A percentile compares a stretch with the other conserved stretches of the same genome.
Conservation (phyloP, 1,140 invertebrate species). For the Neuroterus valhalla region DNA sequence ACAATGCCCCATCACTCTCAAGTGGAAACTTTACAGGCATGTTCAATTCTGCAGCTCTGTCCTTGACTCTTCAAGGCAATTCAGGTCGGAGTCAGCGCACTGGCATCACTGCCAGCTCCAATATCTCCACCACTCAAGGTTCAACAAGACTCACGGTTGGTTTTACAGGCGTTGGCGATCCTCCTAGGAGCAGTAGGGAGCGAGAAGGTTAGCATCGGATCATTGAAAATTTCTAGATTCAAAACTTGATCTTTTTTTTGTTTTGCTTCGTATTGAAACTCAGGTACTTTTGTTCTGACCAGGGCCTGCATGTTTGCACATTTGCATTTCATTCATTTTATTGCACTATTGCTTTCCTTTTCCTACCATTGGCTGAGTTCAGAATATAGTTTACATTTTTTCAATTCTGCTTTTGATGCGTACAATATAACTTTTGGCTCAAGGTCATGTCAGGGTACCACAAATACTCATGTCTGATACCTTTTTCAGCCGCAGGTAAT, state of each 20-base stretch:
- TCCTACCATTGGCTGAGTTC: not conserved
- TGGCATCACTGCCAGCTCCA: constrained; percentile 67
- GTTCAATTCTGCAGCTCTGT: constrained; percentile 69
- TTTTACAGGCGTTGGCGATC: constrained; percentile 71
- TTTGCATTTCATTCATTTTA: too few species aligned
- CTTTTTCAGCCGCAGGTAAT: too few species aligned
- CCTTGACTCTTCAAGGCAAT: constrained; percentile 68
- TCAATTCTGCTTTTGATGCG: not conserved
- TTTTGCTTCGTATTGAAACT: too few species aligned
- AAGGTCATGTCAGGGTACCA: too few species aligned
- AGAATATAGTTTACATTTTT: not conserved
- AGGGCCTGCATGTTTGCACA: too few species aligned
- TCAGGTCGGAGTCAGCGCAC: constrained; percentile 67
- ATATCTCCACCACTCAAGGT: constrained; percentile 68
- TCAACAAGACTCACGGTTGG: constrained; percentile 72
- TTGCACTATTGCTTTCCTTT: too few species aligned
- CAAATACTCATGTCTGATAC: too few species aligned
- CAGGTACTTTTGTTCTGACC: too few species aligned
- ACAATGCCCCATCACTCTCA: constrained; percentile 69
- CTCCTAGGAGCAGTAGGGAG: constrained; percentile 66
- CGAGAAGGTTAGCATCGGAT: constrained; percentile 64
- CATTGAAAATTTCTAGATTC: not conserved
- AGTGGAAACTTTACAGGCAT: constrained; percentile 69
- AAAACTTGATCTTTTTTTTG: not conserved
- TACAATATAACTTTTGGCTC: too few species aligned